Percentiles rank a stretch among this genome's conserved stretches.
Conservation (phyloP, 2,888 invertebrate genomes). For the Ophraella communa region DNA sequence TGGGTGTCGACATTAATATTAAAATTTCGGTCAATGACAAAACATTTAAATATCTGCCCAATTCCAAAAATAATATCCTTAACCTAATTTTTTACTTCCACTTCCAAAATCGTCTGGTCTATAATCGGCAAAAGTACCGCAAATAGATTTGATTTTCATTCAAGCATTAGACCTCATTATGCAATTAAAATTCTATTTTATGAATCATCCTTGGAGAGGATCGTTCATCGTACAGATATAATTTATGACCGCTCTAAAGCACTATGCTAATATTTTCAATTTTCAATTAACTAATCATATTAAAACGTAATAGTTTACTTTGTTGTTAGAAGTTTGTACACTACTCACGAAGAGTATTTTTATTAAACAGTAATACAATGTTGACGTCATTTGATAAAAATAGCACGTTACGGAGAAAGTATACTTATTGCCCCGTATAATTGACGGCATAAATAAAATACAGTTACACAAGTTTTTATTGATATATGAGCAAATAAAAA, state of each 20-base stretch:
- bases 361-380: neutral
- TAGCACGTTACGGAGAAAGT: too few relatives aligned
- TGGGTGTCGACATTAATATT: neutral
- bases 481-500: too few relatives aligned
- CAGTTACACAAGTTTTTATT: too few relatives aligned
- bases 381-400: neutral
- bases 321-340: neutral
- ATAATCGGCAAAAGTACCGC: neutral
- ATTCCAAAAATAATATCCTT: neutral
- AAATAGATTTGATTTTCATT: neutral
- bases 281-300: conserved; percentile 18
- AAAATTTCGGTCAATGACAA: neutral
- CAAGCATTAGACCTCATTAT: conserved; percentile 1
- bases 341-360: neutral
- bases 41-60: neutral
- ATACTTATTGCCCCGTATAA: too few relatives aligned
- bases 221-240: neutral
- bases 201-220: conserved; percentile 3
- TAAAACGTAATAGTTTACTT: neutral
- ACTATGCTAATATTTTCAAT: conserved; percentile 9
- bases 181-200: conserved; percentile 1
- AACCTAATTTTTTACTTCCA: neutral
- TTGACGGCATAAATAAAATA: too few relatives aligned
- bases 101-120: neutral
- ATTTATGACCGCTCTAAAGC: conserved; percentile 12